Evolutionary conservation across 2,888 invertebrate species (phyloP).

Genomic region (Drosophila hawaiiensis): DNA sequence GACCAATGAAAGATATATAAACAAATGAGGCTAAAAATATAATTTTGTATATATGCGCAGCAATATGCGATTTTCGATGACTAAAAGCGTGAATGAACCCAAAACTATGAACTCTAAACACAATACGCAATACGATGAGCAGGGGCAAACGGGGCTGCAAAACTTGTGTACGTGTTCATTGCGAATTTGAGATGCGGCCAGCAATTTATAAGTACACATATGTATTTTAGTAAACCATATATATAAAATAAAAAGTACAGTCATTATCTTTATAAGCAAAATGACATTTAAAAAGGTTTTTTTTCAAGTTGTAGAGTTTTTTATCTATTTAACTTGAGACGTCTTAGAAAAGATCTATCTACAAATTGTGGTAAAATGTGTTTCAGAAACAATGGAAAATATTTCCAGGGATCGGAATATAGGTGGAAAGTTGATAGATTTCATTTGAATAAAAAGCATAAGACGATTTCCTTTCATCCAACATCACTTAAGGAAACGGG

Average conservation of each 20-base stretch:
- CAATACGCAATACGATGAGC: neutral
- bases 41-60: slow-evolving; percentile 30
- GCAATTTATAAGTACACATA: slow-evolving; percentile 24
- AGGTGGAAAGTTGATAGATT: neutral
- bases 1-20: neutral
- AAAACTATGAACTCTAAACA: slow-evolving; percentile 26
- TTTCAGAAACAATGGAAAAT: too few relatives aligned
- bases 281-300: neutral
- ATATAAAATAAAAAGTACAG: neutral
- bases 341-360: neutral
- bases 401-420: neutral
- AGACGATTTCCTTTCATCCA: neutral
- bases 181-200: slow-evolving; percentile 41
- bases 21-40: slow-evolving; percentile 43
- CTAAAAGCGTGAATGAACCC: slow-evolving; percentile 48
- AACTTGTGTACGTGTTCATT: slow-evolving; percentile 43
- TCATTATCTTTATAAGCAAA: neutral
- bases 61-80: slow-evolving; percentile 50
- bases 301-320: neutral
- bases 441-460: neutral
- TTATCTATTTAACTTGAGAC: neutral
- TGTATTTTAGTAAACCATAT: neutral
- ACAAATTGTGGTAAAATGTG: neutral
- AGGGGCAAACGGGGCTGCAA: neutral
- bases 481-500: neutral